Conservation (phyloP, 2,888 invertebrate species). For the Yponomeuta cagnagella region DNA sequence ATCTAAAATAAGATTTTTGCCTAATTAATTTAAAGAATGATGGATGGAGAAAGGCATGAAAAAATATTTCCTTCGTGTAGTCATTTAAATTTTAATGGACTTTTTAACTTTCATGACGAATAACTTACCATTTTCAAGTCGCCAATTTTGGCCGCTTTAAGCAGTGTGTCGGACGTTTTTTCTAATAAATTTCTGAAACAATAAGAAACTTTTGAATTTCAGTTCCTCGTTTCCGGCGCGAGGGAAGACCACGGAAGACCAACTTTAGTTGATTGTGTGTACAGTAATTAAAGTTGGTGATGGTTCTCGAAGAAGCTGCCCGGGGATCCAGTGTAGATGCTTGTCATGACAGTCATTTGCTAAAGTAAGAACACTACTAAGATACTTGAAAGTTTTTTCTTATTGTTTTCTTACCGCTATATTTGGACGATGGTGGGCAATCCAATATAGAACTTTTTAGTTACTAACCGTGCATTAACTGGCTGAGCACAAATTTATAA, state of each 20-base stretch:
- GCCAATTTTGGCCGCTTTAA: constrained; percentile 89
- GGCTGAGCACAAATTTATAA: too few species aligned
- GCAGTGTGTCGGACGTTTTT: constrained; percentile 86
- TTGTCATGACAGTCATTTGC: background rate
- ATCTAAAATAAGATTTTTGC: background rate
- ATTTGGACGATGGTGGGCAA: background rate
- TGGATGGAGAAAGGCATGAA: background rate
- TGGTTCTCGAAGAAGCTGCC: background rate
- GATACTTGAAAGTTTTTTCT: background rate
- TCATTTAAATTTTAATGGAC: constrained; percentile 2
- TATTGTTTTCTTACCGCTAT: background rate
- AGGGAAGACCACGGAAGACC: background rate
- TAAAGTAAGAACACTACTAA: background rate
- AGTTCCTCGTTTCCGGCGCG: background rate
- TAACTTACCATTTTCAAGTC: constrained; percentile 83
- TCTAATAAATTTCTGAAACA: constrained; percentile 85
- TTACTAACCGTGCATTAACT: too few species aligned
- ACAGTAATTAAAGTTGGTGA: background rate
- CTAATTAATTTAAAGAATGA: background rate
- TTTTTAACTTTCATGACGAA: background rate
- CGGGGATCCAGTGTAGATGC: background rate
- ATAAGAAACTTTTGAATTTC: constrained; percentile 21
- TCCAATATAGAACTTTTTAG: too few species aligned
- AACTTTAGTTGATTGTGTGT: background rate
- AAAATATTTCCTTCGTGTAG: background rate